Conservation (phyloP, 37 sponge, comb jelly and placozoan genomes). For the Ephydatia muelleri region DNA sequence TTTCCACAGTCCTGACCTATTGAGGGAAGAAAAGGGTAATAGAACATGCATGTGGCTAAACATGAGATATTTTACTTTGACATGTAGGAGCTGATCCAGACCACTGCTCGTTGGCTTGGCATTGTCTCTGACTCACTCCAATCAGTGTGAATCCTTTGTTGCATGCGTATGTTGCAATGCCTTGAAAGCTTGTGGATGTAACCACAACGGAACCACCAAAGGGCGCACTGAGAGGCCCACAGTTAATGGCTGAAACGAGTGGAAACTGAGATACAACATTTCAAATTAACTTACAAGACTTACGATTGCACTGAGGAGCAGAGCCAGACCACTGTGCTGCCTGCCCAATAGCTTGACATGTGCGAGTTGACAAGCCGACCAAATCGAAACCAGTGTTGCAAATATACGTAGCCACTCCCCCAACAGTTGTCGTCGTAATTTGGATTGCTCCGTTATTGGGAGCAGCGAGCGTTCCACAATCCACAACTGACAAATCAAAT, state of each 20-base stretch:
- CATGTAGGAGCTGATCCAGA: slow-evolving; percentile 48
- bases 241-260: slow-evolving; percentile 20
- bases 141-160: slow-evolving; percentile 23
- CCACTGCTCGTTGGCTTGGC: slow-evolving; percentile 57
- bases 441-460: slow-evolving; percentile 42
- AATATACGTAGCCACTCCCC: slow-evolving; percentile 42
- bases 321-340: slow-evolving; percentile 19
- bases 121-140: slow-evolving; percentile 30
- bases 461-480: slow-evolving; percentile 19
- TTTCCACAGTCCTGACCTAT: slow-evolving; percentile 35
- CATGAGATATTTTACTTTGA: slow-evolving; percentile 5
- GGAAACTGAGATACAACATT: background rate
- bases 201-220: slow-evolving; percentile 10
- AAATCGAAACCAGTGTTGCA: slow-evolving; percentile 46
- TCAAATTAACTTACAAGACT: background rate
- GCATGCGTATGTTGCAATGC: slow-evolving; percentile 37
- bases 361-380: slow-evolving; percentile 27
- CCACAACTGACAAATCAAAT: no score
- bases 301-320: slow-evolving; percentile 44
- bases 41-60: background rate
- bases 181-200: background rate
- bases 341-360: slow-evolving; percentile 37
- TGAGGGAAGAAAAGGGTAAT: background rate
- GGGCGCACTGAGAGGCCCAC: slow-evolving; percentile 25
- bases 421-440: slow-evolving; percentile 8